phyloP scores from a whole-genome alignment of 1,140 invertebrate genomes.

The Drosophila mayri region DNA sequence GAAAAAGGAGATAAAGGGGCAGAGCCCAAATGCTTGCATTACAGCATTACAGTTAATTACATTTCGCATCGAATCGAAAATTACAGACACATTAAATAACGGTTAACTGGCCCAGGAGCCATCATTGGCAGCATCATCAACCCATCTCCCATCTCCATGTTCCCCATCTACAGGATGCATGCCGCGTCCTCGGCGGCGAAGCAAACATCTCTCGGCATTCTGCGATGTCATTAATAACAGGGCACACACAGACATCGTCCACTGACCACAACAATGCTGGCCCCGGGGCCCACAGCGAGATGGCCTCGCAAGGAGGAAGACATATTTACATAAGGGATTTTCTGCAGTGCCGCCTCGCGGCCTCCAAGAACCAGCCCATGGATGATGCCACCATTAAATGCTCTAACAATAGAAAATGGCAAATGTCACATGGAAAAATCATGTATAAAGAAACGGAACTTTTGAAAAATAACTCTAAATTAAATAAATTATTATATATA shows the following conservation, averaged over 20 bases:
- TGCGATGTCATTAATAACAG: constrained; percentile 77
- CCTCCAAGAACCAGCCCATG: background rate
- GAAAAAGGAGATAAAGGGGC: constrained; percentile 10
- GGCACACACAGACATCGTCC: constrained; percentile 40
- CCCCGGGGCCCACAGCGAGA: constrained; percentile 9
- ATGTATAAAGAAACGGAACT: too few species aligned
- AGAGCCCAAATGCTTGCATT: constrained; percentile 25
- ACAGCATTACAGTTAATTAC: constrained; percentile 77
- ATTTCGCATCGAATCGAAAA: constrained; percentile 71
- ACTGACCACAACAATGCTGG: constrained; percentile 37
- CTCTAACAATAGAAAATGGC: constrained; percentile 13
- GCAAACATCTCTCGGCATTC: constrained; percentile 55
- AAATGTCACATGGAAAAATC: background rate
- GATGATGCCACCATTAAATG: constrained; percentile 39
- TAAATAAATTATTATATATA: background rate
- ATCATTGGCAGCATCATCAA: constrained; percentile 11
- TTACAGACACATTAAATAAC: constrained; percentile 79
- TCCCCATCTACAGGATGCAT: constrained; percentile 4
- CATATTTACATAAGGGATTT: constrained; percentile 81
- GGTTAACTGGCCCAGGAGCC: constrained; percentile 61
- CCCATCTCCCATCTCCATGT: background rate
- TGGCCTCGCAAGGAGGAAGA: constrained; percentile 20
- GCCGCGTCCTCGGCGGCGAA: constrained; percentile 5
- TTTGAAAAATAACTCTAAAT: background rate
- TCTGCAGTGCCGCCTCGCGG: constrained; percentile 62